Evolutionary conservation across 2,113 vertebrate genomes (phyloP), one percentile per base, ranked within the genome.

Genomic region (Oreochromis niloticus): DNA sequence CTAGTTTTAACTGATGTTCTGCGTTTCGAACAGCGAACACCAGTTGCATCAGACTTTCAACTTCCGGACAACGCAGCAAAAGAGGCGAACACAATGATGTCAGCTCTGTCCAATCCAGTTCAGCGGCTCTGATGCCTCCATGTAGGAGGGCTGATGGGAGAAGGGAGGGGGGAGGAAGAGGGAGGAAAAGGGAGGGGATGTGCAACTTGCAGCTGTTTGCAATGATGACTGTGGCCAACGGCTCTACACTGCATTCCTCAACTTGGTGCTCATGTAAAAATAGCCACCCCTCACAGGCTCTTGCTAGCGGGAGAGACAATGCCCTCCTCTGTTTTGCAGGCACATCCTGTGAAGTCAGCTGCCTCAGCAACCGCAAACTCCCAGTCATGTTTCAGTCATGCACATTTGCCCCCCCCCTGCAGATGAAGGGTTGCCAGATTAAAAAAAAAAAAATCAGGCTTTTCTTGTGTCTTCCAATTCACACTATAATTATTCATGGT

Each of bases 331-430:
- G 94, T 95, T 87, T 88, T 46, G 80, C 78, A 90, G 89, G 2
- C 91, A 85, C 91, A 93, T 95, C 94, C 92, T 94, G 91, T 94
- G 80, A 87, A 91, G 93, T 95, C 95, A 95, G 92, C 94, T 93
- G 93, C 91, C 91, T 90, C 54, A 87, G 84, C 81, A n/a, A 92
- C 93, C 88, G 50, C 86, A 90, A 13, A n/a, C 16, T 73, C 85
- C 63, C 36, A 91, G 93, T 92, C 92, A 91, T 87, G 88, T 89
- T 90, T 87, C 66, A 93, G 88, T 90, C 85, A 93, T 87, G 85
- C 73, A 91, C 90, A 87, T 92, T 89, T 86, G 88, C 87, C 19
- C 34, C 61, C 61, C 36, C 19, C 12, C 2, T 68, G 83, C 34
- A 54, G 87, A 27, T 80, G 63, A 43, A 80, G 17, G 71, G 48